These are phyloP conservation scores for Remorina albescens DNA, from an alignment of 2,797 vertebrate genomes.

Conservation along the genomic window DNA sequence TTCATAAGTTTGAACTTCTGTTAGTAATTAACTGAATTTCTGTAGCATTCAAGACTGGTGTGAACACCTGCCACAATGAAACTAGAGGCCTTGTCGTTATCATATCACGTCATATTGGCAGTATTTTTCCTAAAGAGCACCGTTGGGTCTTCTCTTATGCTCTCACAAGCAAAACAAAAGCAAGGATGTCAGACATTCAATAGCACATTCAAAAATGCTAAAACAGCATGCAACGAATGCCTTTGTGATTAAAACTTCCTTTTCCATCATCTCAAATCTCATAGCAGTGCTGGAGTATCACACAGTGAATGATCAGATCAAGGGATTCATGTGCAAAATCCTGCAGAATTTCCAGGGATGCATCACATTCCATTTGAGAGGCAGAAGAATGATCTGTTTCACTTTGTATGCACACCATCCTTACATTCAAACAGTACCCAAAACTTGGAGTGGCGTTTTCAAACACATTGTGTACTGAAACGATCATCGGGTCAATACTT, in stretches of 20 bases:
- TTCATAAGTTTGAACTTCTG: background rate
- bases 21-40: constrained; percentile 3
- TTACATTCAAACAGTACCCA: constrained; percentile 91
- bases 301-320: constrained; percentile 47
- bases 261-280: constrained; percentile 46
- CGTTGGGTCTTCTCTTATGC: constrained; percentile 40
- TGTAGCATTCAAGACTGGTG: background rate
- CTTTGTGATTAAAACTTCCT: constrained; percentile 39
- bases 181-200: constrained; percentile 45
- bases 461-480: constrained; percentile 91
- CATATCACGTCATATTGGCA: constrained; percentile 13
- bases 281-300: constrained; percentile 37
- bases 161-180: constrained; percentile 57
- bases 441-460: constrained; percentile 89
- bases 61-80: constrained; percentile 27
- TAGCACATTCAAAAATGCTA: constrained; percentile 48
- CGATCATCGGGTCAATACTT: constrained; percentile 93
- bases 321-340: constrained; percentile 42
- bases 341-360: constrained; percentile 57
- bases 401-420: constrained; percentile 84
- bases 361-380: constrained; percentile 72
- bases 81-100: constrained; percentile 30
- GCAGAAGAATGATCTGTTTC: constrained; percentile 82
- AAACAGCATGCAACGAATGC: constrained; percentile 64
- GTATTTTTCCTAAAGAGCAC: constrained; percentile 55